Evolutionary conservation across 2,888 invertebrate species (phyloP).

Genomic region (Meteorus cinctellus): DNA sequence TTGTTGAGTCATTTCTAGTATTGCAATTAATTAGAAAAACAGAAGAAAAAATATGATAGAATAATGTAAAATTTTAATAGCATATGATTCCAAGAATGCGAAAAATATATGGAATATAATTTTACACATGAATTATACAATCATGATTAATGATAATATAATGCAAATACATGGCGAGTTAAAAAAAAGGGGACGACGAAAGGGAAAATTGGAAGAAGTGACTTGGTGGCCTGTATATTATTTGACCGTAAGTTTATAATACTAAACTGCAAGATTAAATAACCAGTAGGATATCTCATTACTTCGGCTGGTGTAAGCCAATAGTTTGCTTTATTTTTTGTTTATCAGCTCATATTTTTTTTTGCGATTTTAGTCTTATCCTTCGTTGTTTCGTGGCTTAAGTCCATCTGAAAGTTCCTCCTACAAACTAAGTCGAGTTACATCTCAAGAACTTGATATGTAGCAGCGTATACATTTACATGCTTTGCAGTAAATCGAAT

Average conservation of each 20-base stretch:
- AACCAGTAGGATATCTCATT: slow-evolving; percentile 21
- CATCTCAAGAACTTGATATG: background rate
- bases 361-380: background rate
- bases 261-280: slow-evolving; percentile 32
- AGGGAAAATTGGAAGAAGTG: background rate
- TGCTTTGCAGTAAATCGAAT: slow-evolving; percentile 22
- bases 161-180: background rate
- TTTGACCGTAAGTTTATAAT: slow-evolving; percentile 14
- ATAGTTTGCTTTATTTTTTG: slow-evolving; percentile 18
- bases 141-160: background rate
- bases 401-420: background rate
- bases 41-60: background rate
- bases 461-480: background rate
- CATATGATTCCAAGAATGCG: background rate
- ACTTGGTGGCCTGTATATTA: slow-evolving; percentile 18
- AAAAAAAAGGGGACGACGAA: background rate
- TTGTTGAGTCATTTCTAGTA: too few species aligned
- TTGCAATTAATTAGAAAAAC: background rate
- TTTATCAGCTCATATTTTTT: background rate
- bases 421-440: background rate
- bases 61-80: background rate
- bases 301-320: slow-evolving; percentile 16
- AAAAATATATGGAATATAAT: background rate
- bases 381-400: background rate
- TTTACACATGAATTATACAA: background rate